Percentiles rank a stretch among this genome's conserved stretches.
Evolutionary conservation across 2,888 invertebrate species (phyloP).

Genomic region (Diadegma fenestrale): DNA sequence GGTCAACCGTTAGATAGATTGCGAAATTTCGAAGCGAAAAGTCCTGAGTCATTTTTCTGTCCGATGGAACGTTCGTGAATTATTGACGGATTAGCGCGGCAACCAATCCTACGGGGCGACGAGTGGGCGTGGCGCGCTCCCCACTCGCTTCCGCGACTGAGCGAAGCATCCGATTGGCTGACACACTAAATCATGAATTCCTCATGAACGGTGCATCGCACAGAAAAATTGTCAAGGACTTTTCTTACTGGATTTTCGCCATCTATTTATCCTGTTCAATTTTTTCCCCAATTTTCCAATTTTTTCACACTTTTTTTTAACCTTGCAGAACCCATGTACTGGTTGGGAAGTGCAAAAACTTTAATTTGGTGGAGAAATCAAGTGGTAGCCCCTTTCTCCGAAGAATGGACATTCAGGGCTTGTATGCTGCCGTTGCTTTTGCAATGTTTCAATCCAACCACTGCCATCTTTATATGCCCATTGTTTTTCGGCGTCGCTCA

Average conservation of each 20-base stretch:
- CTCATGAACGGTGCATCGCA: background rate
- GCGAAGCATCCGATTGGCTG: background rate
- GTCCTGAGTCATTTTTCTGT: background rate
- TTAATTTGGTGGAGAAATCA: conserved; percentile 95
- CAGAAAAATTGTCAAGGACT: conserved; percentile 1
- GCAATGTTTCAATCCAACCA: conserved; percentile 91
- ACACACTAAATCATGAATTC: background rate
- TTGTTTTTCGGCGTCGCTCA: conserved; percentile 98
- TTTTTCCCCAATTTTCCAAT: background rate
- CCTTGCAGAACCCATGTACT: conserved; percentile 89
- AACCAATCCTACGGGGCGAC: background rate
- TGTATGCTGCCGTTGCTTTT: conserved; percentile 97
- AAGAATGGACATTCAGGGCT: conserved; percentile 97
- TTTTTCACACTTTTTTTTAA: conserved; percentile 6
- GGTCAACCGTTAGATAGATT: background rate
- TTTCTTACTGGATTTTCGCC: background rate
- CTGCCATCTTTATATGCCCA: conserved; percentile 94
- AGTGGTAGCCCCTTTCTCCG: conserved; percentile 96
- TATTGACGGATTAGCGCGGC: background rate
- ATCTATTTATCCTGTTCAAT: background rate
- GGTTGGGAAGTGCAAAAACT: conserved; percentile 90
- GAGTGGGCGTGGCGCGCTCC: background rate
- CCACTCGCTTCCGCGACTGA: background rate
- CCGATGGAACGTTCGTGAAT: background rate
- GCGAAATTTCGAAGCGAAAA: background rate